Evolutionary conservation across 2,888 invertebrate species (phyloP).

Genomic region (Lasioglossum morio): DNA sequence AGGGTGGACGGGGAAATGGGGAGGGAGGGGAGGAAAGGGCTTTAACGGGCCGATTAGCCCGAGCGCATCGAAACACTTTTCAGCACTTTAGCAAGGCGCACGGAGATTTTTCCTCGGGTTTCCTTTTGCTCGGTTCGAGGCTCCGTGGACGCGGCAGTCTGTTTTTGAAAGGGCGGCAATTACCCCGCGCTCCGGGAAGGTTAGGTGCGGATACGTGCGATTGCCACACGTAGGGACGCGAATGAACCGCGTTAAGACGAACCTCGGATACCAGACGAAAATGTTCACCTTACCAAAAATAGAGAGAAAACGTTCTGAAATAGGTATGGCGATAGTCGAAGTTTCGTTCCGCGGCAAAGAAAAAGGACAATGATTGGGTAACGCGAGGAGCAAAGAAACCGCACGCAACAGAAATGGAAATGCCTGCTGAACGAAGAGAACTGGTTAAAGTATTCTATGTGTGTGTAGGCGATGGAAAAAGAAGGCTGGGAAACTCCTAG

Average conservation of each 20-base stretch:
- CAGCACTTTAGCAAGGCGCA: constrained; percentile 74
- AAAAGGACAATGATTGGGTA: neutral
- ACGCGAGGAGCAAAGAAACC: neutral
- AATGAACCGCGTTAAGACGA: neutral
- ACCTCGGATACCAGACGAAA: neutral
- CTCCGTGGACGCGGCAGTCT: neutral
- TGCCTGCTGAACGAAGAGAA: neutral
- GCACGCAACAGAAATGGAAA: constrained; percentile 28
- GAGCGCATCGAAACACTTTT: constrained; percentile 81
- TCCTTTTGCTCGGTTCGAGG: neutral
- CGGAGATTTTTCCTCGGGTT: constrained; percentile 37
- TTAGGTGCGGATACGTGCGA: neutral
- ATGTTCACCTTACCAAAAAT: neutral
- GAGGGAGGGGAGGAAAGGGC: constrained; percentile 53
- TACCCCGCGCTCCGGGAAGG: neutral
- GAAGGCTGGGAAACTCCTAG: constrained; percentile 37
- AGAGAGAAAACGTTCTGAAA: constrained; percentile 11
- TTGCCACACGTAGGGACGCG: neutral
- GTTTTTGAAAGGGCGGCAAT: constrained; percentile 16
- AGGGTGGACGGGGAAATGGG: constrained; percentile 20
- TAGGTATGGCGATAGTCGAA: neutral
- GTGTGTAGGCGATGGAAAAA: constrained; percentile 39
- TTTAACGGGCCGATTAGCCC: constrained; percentile 80
- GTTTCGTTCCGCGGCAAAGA: neutral
- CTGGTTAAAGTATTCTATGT: constrained; percentile 18